phyloP scores from a whole-genome alignment of 2,113 vertebrate species.

The Cricetomys ansorgei region DNA sequence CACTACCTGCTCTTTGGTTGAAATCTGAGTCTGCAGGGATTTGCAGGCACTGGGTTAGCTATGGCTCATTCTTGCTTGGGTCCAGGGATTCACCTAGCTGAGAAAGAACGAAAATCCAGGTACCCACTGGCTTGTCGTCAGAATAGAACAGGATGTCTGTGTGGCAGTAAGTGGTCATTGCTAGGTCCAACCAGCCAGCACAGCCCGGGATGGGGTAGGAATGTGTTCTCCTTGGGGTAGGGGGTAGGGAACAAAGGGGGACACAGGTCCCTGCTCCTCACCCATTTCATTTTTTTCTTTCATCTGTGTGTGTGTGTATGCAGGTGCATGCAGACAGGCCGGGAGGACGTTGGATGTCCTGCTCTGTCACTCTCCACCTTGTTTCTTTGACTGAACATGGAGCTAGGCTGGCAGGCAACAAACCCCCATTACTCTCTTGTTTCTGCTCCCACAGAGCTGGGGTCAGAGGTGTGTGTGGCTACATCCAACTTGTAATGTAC shows the following conservation, averaged over 20 bases:
- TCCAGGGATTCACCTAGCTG: background rate
- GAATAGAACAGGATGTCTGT: background rate
- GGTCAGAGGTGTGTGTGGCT: background rate
- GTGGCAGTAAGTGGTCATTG: background rate
- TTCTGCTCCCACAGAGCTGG: background rate
- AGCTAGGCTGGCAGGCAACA: background rate
- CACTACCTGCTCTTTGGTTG: background rate
- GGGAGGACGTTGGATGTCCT: background rate
- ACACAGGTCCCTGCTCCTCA: background rate
- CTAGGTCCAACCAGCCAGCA: background rate
- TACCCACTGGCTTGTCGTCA: accelerated
- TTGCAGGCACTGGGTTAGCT: background rate
- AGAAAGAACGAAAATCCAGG: background rate
- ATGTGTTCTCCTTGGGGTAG: background rate
- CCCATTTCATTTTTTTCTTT: background rate
- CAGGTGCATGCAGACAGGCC: background rate
- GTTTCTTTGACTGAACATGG: background rate
- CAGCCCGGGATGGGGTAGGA: background rate
- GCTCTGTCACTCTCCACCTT: background rate
- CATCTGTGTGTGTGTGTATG: background rate
- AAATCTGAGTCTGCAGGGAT: background rate
- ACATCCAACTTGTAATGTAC: no score
- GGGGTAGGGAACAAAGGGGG: background rate
- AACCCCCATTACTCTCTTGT: background rate
- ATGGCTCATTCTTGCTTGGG: background rate